Base-by-base conservation (phyloP, 2,113 vertebrate species). In the Anas platyrhynchos region DNA sequence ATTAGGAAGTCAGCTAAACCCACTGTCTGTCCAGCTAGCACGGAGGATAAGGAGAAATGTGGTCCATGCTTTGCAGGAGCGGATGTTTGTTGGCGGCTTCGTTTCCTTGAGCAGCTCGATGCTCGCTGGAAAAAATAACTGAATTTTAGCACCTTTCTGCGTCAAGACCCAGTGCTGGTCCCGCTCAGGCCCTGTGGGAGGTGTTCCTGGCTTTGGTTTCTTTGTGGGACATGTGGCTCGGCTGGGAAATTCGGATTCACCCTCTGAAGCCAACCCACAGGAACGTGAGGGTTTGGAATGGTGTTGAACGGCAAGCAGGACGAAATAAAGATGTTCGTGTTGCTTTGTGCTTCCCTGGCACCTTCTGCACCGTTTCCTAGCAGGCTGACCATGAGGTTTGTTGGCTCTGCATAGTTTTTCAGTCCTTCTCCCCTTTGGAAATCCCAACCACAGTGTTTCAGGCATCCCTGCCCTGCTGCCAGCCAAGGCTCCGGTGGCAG, bases 1-100 rank as follows among this genome's bases (percentile, higher is more conserved):
- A 38, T 91, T 36, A 82, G 84, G 83, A 55, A 66, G 52, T 10
- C 73, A 55, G 6, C 67, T 93, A 8, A 93, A 69, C 88, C 86
- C 73, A 1, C 7, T 11, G 36, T 48, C 82, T 61, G 74, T 44
- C 54, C 66, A 3, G 12, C 23, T 73, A 68, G 68, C 36, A 3
- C 1, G 6, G 69, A 23, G 77, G n/a, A 71, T 44, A 13, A 73
- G 71, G 50, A 62, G 71, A 22, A 50, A 31, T 4, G 22, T 0
- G 1, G 55, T 50, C 32, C 32, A 73, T 11, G 38, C 5, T 44
- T 66, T 16, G 2, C 32, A 71, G 48, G 34, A 52, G 62, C 7
- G 5, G 52, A 21, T 59, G 77, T 36, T n/a, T 23, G 38, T 4
- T 73, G 36, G 27, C 1, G 5, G 11, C 25, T 89, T 87, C 38